Percentiles rank a stretch among this genome's conserved stretches.
Evolutionary conservation across 2,888 invertebrate genomes (phyloP).

Genomic region (Mythimna loreyi): DNA sequence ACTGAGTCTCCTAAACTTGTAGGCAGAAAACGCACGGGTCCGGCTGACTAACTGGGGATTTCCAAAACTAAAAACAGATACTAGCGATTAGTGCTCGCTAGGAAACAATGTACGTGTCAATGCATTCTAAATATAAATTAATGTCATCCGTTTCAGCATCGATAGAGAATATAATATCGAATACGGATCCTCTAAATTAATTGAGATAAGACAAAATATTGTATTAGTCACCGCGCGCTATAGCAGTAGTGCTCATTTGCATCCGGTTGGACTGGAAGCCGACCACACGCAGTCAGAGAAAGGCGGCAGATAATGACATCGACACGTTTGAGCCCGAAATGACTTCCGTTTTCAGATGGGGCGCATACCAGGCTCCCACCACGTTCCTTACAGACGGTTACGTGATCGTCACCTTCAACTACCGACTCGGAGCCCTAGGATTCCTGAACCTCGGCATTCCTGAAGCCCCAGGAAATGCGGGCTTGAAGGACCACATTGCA

Average conservation of each 20-base stretch:
- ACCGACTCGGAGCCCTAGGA: conserved; percentile 83
- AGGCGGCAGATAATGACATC: background rate
- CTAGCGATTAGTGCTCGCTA: conserved; percentile 20
- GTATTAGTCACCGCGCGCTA: background rate
- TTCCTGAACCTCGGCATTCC: conserved; percentile 81
- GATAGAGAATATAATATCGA: conserved; percentile 10
- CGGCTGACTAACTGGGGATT: conserved; percentile 56
- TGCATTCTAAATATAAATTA: conserved; percentile 9
- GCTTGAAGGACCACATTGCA: conserved; percentile 85
- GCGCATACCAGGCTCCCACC: conserved; percentile 74
- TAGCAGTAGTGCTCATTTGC: background rate
- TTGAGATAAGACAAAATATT: background rate
- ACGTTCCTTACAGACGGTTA: conserved; percentile 74
- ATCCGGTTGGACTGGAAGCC: background rate
- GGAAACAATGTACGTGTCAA: conserved; percentile 14
- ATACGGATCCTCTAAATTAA: conserved; percentile 17
- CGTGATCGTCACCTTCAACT: conserved; percentile 83
- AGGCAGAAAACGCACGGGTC: conserved; percentile 27
- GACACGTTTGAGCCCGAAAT: background rate
- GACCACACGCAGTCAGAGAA: background rate
- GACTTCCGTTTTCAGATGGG: conserved; percentile 77
- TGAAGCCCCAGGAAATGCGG: conserved; percentile 82
- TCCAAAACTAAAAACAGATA: conserved; percentile 37
- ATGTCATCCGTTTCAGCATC: background rate
- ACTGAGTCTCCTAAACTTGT: conserved; percentile 11